Evolutionary conservation across 1,140 invertebrate species (phyloP).

Genomic region (Olivierus martensii): DNA sequence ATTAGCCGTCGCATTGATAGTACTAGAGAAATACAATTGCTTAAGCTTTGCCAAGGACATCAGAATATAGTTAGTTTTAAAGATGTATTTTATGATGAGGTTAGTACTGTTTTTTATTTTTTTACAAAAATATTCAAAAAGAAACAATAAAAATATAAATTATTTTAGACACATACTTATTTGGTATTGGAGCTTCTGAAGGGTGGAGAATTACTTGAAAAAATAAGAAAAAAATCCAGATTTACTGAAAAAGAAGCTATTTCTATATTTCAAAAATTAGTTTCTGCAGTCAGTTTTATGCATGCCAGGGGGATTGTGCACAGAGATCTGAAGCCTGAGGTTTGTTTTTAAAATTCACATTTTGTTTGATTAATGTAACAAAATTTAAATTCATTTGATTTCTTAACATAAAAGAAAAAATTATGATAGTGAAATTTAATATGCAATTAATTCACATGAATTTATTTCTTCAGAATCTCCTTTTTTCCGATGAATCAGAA

Average conservation of each 20-base stretch:
- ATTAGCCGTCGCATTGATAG: conserved; percentile 62
- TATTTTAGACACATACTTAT: conserved; percentile 48
- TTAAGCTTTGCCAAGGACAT: conserved; percentile 70
- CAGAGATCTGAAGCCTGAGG: conserved; percentile 79
- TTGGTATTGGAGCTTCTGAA: conserved; percentile 70
- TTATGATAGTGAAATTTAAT: neutral
- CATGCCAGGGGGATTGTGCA: conserved; percentile 67
- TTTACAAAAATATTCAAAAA: neutral
- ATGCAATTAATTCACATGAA: no score
- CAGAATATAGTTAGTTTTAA: conserved; percentile 72
- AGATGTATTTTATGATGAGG: conserved; percentile 66
- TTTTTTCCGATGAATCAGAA: conserved; percentile 19
- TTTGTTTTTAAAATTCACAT: no score
- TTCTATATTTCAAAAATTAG: conserved; percentile 56
- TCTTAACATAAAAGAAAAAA: neutral
- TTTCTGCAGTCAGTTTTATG: conserved; percentile 66
- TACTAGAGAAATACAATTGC: conserved; percentile 56
- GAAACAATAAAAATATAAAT: neutral
- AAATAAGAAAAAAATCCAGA: conserved; percentile 43
- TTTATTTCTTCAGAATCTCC: conserved; percentile 23
- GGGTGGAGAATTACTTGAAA: conserved; percentile 73
- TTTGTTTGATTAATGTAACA: no score
- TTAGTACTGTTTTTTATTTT: no score
- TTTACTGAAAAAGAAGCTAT: conserved; percentile 56
- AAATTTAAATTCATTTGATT: no score